Conservation (phyloP, 2,113 vertebrate species). For the Cochlearius cochlearius region DNA sequence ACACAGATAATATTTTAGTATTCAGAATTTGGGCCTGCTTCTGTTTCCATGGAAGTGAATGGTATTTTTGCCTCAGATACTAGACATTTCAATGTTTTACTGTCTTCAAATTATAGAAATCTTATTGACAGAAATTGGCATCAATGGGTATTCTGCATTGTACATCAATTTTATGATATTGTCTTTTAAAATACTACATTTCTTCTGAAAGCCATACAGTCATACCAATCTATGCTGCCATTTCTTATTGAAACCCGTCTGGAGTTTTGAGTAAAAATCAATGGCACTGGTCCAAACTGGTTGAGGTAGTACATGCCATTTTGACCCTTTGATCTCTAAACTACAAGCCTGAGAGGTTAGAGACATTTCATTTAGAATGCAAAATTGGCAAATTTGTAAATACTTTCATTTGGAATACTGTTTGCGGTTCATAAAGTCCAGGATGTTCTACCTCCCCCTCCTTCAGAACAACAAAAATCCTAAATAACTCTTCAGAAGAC, state of each 20-base stretch:
- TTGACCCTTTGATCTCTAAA: background rate
- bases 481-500: background rate
- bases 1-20: background rate
- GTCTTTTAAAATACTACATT: background rate
- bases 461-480: background rate
- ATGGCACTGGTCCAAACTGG: background rate
- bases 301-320: background rate
- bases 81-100: background rate
- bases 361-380: background rate
- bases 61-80: background rate
- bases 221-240: background rate
- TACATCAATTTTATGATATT: background rate
- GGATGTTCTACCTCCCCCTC: background rate
- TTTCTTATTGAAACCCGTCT: background rate
- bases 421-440: background rate
- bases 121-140: background rate
- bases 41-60: constrained; percentile 16
- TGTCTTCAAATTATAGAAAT: background rate
- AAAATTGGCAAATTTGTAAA: background rate
- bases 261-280: background rate
- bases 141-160: background rate
- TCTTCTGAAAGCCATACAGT: background rate
- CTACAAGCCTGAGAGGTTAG: background rate
- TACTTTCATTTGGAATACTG: background rate
- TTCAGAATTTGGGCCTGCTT: background rate